Percentiles rank a stretch among this genome's conserved stretches.
Conservation (phyloP, 2,113 vertebrate genomes). For the Lophius piscatorius region DNA sequence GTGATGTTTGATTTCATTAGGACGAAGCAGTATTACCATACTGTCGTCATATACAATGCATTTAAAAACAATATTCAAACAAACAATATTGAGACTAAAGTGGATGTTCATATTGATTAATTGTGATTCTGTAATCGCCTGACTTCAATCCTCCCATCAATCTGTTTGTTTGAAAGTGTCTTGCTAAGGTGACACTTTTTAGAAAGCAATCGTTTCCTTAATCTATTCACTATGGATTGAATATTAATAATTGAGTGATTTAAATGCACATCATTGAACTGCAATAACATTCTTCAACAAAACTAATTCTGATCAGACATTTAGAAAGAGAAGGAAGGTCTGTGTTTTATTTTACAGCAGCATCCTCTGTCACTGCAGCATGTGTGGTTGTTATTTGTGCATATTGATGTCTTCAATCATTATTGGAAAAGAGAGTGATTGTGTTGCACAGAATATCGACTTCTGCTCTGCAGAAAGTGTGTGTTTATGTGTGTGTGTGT, state of each 20-base stretch:
- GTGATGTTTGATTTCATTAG: neutral
- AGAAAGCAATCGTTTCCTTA: too few relatives aligned
- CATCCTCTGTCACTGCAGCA: neutral
- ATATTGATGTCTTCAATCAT: slow-evolving; percentile 4
- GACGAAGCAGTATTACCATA: neutral
- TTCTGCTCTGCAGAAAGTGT: slow-evolving; percentile 9
- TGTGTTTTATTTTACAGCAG: neutral
- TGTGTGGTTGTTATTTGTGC: neutral
- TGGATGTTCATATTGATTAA: too few relatives aligned
- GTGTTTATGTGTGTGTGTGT: slow-evolving; percentile 1
- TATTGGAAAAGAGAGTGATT: slow-evolving; percentile 4
- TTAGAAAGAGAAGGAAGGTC: neutral
- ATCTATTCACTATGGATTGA: neutral
- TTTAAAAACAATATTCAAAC: too few relatives aligned
- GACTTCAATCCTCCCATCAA: too few relatives aligned
- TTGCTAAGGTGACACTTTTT: too few relatives aligned
- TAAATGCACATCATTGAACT: neutral
- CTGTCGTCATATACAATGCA: neutral
- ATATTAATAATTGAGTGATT: neutral
- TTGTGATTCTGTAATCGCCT: too few relatives aligned
- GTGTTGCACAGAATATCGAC: neutral
- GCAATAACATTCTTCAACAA: neutral
- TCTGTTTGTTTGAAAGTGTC: too few relatives aligned
- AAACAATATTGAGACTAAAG: too few relatives aligned
- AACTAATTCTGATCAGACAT: neutral